Conservation (phyloP, 2,113 vertebrate genomes). For the Haemorhous mexicanus region DNA sequence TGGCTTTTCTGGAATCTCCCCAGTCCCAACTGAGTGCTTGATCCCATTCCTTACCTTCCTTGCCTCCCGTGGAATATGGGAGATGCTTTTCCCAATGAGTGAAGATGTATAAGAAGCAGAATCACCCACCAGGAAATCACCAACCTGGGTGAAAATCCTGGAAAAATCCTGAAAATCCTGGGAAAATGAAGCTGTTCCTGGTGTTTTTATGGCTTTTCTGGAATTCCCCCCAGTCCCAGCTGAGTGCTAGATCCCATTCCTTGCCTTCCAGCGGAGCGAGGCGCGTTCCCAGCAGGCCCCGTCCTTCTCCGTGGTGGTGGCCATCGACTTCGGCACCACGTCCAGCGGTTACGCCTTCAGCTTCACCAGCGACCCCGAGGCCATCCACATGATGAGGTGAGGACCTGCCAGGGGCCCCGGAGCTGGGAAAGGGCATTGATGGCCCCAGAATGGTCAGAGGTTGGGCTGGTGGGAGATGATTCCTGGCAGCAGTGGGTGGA, state of each 20-base stretch:
- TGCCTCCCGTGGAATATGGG: too few relatives aligned
- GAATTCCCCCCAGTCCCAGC: too few relatives aligned
- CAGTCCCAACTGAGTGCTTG: too few relatives aligned
- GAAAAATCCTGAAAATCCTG: not conserved
- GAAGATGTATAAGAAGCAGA: not conserved
- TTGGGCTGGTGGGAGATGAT: not conserved
- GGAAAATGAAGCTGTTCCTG: too few relatives aligned
- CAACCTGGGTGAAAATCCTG: rapidly evolving
- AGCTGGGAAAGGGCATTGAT: rapidly evolving
- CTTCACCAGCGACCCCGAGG: constrained; percentile 88
- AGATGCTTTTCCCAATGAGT: rapidly evolving
- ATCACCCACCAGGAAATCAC: not conserved
- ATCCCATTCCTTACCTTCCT: too few relatives aligned
- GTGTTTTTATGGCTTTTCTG: too few relatives aligned
- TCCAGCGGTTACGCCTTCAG: constrained; percentile 97
- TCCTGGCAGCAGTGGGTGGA: rapidly evolving
- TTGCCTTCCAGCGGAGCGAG: constrained; percentile 76
- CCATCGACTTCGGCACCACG: constrained; percentile 94
- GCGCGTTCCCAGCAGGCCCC: constrained; percentile 60
- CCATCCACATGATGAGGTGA: constrained; percentile 98
- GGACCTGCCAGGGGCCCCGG: rapidly evolving
- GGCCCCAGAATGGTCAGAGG: rapidly evolving
- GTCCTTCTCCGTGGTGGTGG: constrained; percentile 87
- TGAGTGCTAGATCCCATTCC: not conserved
- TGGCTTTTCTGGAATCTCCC: too few relatives aligned